phyloP scores from a whole-genome alignment of 1,140 invertebrate genomes.

The Leptinotarsa defecta region DNA sequence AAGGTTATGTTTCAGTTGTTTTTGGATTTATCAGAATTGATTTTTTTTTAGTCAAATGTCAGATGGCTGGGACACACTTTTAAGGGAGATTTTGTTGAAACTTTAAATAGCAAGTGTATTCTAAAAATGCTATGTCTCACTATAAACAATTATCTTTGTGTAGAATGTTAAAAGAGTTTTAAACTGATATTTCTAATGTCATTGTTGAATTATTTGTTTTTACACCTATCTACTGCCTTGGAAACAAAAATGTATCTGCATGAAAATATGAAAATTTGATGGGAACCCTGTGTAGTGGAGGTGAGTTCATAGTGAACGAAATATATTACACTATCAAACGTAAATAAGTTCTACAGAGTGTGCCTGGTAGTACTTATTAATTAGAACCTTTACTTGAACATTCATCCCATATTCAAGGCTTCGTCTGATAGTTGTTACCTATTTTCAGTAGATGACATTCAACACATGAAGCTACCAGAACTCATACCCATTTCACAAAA shows the following conservation, averaged over 20 bases:
- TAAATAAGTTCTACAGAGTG: slow-evolving; percentile 10
- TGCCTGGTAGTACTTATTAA: background rate
- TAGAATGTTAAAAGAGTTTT: background rate
- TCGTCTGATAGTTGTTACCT: too few species aligned
- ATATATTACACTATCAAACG: background rate
- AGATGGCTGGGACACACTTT: too few species aligned
- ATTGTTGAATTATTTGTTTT: slow-evolving; percentile 1
- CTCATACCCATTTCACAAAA: background rate
- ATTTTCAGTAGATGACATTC: too few species aligned
- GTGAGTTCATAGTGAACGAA: slow-evolving; percentile 14
- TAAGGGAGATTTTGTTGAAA: too few species aligned
- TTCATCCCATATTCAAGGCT: too few species aligned
- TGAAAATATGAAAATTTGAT: slow-evolving; percentile 23
- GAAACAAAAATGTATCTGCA: slow-evolving; percentile 26
- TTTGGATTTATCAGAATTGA: background rate
- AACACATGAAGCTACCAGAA: too few species aligned
- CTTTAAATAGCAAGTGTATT: too few species aligned
- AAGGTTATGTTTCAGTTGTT: background rate
- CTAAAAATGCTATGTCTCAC: too few species aligned
- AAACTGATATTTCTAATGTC: background rate
- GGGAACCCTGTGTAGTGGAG: slow-evolving; percentile 25
- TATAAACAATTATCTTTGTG: too few species aligned
- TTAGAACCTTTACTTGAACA: too few species aligned
- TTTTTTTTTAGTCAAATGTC: slow-evolving; percentile 1
- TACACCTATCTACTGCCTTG: slow-evolving; percentile 19